These are phyloP conservation scores for Picus viridis DNA, from an alignment of 2,797 vertebrate genomes.

Conservation along the genomic window DNA sequence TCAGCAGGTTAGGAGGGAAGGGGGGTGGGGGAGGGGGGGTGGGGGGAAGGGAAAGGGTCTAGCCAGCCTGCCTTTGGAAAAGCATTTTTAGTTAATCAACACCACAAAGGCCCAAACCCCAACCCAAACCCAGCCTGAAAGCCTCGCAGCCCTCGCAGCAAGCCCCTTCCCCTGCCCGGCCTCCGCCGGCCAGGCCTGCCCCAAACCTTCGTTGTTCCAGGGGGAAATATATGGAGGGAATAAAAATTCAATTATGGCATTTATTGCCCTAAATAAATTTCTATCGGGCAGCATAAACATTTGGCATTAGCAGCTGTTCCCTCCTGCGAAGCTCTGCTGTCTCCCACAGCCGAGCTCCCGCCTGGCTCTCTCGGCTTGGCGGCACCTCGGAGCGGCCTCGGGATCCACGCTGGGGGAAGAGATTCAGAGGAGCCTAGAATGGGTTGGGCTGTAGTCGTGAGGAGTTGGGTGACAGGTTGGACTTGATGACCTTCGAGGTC, in stretches of 20 bases:
- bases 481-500: no score
- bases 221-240: slow-evolving; percentile 80
- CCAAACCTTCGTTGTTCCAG: slow-evolving; percentile 79
- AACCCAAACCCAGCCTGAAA: slow-evolving; percentile 54
- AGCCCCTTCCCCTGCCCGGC: no score
- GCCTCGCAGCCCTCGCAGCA: background rate
- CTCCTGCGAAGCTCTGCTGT: slow-evolving; percentile 44
- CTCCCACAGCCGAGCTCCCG: rapidly evolving
- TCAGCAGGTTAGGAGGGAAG: slow-evolving; percentile 62
- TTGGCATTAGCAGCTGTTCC: slow-evolving; percentile 68
- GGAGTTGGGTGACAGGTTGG: no score
- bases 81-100: slow-evolving; percentile 80
- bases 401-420: no score
- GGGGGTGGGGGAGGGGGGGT: no score
- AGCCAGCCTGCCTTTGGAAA: slow-evolving; percentile 78
- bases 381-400: no score
- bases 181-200: slow-evolving; percentile 50
- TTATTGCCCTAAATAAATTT: slow-evolving; percentile 81
- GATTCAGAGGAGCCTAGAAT: no score
- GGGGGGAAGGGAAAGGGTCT: slow-evolving; percentile 51
- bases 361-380: rapidly evolving
- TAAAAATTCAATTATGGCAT: slow-evolving; percentile 84
- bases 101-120: no score
- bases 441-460: no score
- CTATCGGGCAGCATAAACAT: slow-evolving; percentile 75